phyloP scores from a whole-genome alignment of 1,140 invertebrate species.

The Pachyrhynchus sulphureomaculatus region DNA sequence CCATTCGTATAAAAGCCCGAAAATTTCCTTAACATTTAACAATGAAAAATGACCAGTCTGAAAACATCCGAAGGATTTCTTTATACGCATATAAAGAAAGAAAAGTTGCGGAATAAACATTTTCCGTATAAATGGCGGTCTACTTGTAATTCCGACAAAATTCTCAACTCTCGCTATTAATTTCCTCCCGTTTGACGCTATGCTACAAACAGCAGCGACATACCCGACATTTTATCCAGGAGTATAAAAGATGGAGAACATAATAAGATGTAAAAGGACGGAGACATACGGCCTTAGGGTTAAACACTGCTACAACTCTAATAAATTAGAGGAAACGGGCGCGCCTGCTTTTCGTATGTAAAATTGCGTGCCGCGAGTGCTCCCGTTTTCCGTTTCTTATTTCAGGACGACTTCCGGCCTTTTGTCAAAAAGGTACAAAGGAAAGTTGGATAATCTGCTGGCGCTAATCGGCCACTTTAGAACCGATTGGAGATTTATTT shows the following conservation, averaged over 20 bases:
- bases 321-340: constrained; percentile 40
- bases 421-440: background rate
- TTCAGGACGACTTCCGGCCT: background rate
- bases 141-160: constrained; percentile 26
- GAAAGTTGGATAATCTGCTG: background rate
- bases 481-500: background rate
- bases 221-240: constrained; percentile 24
- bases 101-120: constrained; percentile 20
- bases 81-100: constrained; percentile 7
- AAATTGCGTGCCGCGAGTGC: constrained; percentile 37
- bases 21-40: constrained; percentile 2
- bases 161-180: constrained; percentile 23
- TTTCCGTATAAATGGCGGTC: constrained; percentile 24
- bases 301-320: constrained; percentile 37
- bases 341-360: constrained; percentile 41
- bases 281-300: constrained; percentile 36
- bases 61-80: constrained; percentile 13
- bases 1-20: background rate
- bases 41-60: constrained; percentile 3
- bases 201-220: too few species aligned
- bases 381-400: constrained; percentile 16
- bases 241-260: constrained; percentile 34
- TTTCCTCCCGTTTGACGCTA: constrained; percentile 18
- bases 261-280: constrained; percentile 43
- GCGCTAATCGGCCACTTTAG: background rate